These are phyloP conservation scores for Agapornis canus DNA, from an alignment of 2,797 vertebrate genomes.

Conservation along the genomic window DNA sequence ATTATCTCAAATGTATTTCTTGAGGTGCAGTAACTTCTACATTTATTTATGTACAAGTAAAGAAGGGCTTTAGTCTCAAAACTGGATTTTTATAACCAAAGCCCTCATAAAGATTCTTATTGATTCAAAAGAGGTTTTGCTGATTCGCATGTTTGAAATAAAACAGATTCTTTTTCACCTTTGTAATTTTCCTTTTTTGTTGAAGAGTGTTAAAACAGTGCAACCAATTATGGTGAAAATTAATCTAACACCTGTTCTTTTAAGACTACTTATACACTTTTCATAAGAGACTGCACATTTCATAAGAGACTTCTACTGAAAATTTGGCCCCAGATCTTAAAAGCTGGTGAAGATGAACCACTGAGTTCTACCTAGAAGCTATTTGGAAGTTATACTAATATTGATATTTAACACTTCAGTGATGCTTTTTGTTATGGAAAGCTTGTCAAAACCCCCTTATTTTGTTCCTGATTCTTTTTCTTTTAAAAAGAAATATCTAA, in stretches of 20 bases:
- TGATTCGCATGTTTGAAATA: background rate
- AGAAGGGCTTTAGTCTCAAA: background rate
- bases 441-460: background rate
- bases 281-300: background rate
- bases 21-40: background rate
- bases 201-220: background rate
- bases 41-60: background rate
- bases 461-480: background rate
- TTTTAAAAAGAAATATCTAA: background rate
- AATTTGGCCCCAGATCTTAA: background rate
- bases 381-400: background rate
- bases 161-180: background rate
- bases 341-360: background rate
- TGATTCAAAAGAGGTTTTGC: constrained; percentile 2
- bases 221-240: background rate
- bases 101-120: background rate
- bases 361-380: background rate
- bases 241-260: background rate
- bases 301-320: background rate
- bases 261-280: background rate
- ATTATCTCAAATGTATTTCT: background rate
- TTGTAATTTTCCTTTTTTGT: background rate
- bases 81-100: background rate
- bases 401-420: background rate
- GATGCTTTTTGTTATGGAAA: background rate